A percentile compares a stretch with the other conserved stretches of the same genome.
These are phyloP conservation scores for Aphodius sticticus DNA, from an alignment of 2,888 invertebrate genomes.

Conservation along the genomic window DNA sequence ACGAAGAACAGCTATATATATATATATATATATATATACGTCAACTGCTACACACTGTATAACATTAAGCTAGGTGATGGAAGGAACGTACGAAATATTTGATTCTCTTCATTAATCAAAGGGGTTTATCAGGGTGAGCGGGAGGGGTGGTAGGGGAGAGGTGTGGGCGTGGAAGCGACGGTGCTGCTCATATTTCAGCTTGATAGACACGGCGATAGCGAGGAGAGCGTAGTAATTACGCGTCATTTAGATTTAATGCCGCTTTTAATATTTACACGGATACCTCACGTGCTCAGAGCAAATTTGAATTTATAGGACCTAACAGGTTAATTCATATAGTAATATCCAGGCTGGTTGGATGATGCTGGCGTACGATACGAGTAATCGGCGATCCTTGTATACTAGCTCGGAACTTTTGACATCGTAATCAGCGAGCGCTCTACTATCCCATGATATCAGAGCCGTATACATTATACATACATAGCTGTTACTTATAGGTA, in stretches of 20 bases:
- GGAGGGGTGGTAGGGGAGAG: not conserved
- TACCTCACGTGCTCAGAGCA: slow-evolving; percentile 44
- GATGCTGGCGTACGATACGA: not conserved
- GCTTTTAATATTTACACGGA: slow-evolving; percentile 50
- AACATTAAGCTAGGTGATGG: slow-evolving; percentile 39
- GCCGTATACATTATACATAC: too few species aligned
- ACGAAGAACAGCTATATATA: too few species aligned
- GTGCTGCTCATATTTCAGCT: slow-evolving; percentile 46
- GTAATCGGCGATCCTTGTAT: not conserved
- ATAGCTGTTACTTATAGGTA: too few species aligned
- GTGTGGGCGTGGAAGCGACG: slow-evolving; percentile 18
- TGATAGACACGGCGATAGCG: slow-evolving; percentile 48
- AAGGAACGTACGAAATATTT: slow-evolving; percentile 45
- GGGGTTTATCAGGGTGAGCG: slow-evolving; percentile 45
- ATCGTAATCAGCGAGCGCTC: not conserved
- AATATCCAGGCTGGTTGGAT: slow-evolving; percentile 4
- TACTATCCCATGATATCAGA: not conserved
- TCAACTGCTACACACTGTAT: too few species aligned
- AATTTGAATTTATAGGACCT: slow-evolving; percentile 45
- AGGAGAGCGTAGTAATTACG: slow-evolving; percentile 45
- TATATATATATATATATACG: too few species aligned
- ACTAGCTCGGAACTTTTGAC: not conserved
- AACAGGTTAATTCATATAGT: slow-evolving; percentile 43
- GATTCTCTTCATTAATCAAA: slow-evolving; percentile 50
- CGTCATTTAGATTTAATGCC: slow-evolving; percentile 50